phyloP scores from a whole-genome alignment of 2,888 invertebrate genomes.

The Ophion ventricosus region DNA sequence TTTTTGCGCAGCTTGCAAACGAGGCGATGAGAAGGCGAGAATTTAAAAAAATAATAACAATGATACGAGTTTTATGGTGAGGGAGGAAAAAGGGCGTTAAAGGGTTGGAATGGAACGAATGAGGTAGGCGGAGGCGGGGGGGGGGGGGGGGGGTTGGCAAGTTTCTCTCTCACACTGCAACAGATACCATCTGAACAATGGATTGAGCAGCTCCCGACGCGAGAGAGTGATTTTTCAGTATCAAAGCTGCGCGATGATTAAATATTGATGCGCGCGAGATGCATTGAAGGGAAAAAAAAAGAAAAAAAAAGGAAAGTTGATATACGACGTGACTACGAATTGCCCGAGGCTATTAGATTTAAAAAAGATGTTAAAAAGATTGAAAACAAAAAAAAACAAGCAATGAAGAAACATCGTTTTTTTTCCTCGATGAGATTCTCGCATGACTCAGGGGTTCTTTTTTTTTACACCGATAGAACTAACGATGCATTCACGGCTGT shows the following conservation, averaged over 20 bases:
- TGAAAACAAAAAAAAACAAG: not conserved
- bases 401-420: not conserved
- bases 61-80: constrained; percentile 49
- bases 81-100: constrained; percentile 8
- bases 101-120: not conserved
- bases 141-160: no score
- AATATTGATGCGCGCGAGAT: constrained; percentile 10
- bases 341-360: constrained; percentile 11
- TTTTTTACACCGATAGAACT: constrained; percentile 3
- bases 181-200: constrained; percentile 26
- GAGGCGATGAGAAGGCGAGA: constrained; percentile 70
- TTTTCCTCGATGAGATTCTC: constrained; percentile 1
- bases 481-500: constrained; percentile 22
- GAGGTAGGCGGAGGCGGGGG: no score
- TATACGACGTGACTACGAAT: not conserved
- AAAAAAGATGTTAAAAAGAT: not conserved
- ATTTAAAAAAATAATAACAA: constrained; percentile 75
- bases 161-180: not conserved
- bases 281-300: not conserved
- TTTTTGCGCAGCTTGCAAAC: constrained; percentile 29
- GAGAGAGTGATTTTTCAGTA: constrained; percentile 16
- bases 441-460: constrained; percentile 3
- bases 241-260: not conserved
- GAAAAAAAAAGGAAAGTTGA: not conserved
- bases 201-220: constrained; percentile 19